Conservation (phyloP, 2,113 vertebrate genomes). For the Excalfactoria chinensis region DNA sequence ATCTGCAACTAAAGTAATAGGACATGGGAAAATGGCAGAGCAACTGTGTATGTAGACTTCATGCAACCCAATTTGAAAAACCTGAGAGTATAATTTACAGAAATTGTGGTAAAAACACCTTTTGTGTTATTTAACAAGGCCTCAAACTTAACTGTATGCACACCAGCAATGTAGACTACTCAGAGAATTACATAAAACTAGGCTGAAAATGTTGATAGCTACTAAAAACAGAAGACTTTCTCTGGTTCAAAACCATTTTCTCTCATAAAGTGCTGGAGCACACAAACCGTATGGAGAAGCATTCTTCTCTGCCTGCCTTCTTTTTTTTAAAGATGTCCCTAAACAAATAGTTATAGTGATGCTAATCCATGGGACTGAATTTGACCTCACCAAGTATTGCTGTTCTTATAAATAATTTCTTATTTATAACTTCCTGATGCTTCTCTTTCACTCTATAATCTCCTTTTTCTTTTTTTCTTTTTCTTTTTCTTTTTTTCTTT, state of each 20-base stretch:
- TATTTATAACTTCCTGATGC: neutral
- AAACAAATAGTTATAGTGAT: neutral
- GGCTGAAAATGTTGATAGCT: neutral
- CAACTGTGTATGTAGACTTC: neutral
- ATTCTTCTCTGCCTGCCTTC: neutral
- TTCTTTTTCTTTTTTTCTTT: no score
- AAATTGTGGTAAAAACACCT: neutral
- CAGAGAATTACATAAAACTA: neutral
- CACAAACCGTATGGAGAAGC: neutral
- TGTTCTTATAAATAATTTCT: neutral
- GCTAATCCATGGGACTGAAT: neutral
- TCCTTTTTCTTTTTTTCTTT: neutral
- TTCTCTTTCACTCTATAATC: neutral
- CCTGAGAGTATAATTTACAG: neutral
- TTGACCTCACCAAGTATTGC: neutral
- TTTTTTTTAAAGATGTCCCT: neutral
- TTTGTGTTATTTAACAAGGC: neutral
- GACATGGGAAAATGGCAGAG: neutral
- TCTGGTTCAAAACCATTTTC: neutral
- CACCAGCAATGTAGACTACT: neutral
- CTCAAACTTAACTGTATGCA: neutral
- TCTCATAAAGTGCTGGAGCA: neutral
- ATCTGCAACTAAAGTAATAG: neutral
- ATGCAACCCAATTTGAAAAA: neutral
- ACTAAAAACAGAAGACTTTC: neutral